These are phyloP conservation scores for Sphaeridia pumilis DNA, from an alignment of 2,888 invertebrate species.

Conservation along the genomic window DNA sequence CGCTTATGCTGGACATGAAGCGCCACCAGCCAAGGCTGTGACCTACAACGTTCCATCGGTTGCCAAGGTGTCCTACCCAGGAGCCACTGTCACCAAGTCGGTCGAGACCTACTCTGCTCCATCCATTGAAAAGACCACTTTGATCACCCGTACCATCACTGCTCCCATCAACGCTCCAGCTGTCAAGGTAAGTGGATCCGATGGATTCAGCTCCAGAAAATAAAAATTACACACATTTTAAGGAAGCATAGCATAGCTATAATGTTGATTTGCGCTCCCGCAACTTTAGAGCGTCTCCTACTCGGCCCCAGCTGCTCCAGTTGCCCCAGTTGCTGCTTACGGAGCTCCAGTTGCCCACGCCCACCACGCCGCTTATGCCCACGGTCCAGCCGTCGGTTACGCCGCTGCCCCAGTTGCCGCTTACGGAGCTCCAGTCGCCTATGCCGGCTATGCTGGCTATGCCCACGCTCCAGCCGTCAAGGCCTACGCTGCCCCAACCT, in stretches of 20 bases:
- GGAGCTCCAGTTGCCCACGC: conserved; percentile 6
- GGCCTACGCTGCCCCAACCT: conserved; percentile 18
- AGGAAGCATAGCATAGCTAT: too few species aligned
- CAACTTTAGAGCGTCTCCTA: conserved; percentile 4
- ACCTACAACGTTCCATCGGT: conserved; percentile 33
- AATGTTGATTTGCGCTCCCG: not conserved
- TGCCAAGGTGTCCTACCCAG: conserved; percentile 27
- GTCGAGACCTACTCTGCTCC: conserved; percentile 23
- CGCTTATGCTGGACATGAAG: conserved; percentile 29
- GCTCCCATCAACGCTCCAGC: conserved; percentile 21
- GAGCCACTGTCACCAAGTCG: conserved; percentile 18
- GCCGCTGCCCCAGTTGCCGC: conserved; percentile 11
- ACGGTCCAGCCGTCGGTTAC: conserved; percentile 4
- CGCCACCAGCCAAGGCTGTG: conserved; percentile 33
- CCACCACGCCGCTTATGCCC: not conserved
- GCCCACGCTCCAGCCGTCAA: conserved; percentile 9
- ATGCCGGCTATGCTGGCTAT: conserved; percentile 2
- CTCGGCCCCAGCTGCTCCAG: conserved; percentile 16
- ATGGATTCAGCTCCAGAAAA: not conserved
- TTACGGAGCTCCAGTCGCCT: conserved; percentile 7
- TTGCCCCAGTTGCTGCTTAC: conserved; percentile 1
- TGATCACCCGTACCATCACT: conserved; percentile 22
- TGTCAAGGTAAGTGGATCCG: conserved; percentile 6
- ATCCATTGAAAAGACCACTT: conserved; percentile 22
- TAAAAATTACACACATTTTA: not conserved